Percentiles rank a stretch among this genome's conserved stretches.
Conservation (phyloP, 2,113 vertebrate genomes). For the Varanus salvator region DNA sequence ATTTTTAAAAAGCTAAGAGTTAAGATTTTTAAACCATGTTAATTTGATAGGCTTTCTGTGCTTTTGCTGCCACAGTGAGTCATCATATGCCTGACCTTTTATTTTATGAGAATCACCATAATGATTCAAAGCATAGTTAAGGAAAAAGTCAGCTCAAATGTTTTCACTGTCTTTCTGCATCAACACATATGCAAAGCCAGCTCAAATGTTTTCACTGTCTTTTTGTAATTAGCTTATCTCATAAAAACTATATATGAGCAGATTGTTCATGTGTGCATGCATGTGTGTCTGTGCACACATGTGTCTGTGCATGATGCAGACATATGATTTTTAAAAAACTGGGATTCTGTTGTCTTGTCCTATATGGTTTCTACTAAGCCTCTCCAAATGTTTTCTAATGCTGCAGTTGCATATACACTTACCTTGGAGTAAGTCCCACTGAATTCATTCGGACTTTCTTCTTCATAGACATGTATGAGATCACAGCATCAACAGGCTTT, state of each 20-base stretch:
- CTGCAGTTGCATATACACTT: background rate
- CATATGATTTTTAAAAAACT: background rate
- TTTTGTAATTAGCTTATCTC: background rate
- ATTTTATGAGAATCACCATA: background rate
- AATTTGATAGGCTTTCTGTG: background rate
- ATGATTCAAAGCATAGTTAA: background rate
- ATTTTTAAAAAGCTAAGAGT: background rate
- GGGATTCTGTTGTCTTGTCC: background rate
- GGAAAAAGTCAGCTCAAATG: background rate
- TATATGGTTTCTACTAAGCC: background rate
- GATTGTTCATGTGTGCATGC: background rate
- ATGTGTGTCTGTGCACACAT: no score
- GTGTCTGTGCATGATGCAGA: no score
- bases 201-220: background rate
- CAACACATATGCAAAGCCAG: background rate
- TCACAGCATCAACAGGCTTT: no score
- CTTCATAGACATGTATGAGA: no score
- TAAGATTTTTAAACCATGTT: background rate
- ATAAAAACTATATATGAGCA: background rate
- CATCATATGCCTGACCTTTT: background rate
- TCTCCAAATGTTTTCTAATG: background rate
- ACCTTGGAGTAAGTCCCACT: background rate
- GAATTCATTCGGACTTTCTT: background rate
- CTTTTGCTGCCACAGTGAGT: background rate
- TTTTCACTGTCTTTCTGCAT: no score